These are phyloP conservation scores for Drosophila insularis DNA, from an alignment of 1,140 invertebrate species.

Conservation along the genomic window DNA sequence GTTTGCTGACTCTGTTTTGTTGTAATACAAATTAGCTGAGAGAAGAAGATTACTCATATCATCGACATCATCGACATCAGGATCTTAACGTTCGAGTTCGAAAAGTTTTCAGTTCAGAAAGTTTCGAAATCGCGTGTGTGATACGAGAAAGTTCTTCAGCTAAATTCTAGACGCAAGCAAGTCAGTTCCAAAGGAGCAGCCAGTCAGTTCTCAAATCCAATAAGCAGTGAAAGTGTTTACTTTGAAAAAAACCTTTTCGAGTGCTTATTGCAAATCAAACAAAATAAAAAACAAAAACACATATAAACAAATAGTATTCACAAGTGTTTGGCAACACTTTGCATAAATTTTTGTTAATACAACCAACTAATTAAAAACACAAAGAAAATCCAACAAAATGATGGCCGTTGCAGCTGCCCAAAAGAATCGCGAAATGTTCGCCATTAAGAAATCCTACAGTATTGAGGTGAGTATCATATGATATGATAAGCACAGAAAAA, in stretches of 20 bases:
- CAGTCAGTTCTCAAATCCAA: conserved; percentile 38
- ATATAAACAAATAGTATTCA: conserved; percentile 71
- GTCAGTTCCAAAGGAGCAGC: conserved; percentile 6
- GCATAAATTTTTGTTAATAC: conserved; percentile 71
- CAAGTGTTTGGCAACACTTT: conserved; percentile 65
- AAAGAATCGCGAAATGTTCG: conserved; percentile 96
- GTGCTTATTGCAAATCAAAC: conserved; percentile 73
- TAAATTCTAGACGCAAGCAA: conserved; percentile 76
- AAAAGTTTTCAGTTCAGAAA: conserved; percentile 34
- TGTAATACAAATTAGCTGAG: conserved; percentile 81
- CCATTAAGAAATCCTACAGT: conserved; percentile 98
- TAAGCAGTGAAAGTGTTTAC: conserved; percentile 81
- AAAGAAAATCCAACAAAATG: conserved; percentile 82
- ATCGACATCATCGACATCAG: background rate
- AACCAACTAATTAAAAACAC: conserved; percentile 36
- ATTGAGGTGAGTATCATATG: conserved; percentile 91
- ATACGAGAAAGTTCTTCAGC: conserved; percentile 58
- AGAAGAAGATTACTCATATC: conserved; percentile 42
- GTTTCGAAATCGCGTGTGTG: conserved; percentile 37
- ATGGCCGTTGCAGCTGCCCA: conserved; percentile 94
- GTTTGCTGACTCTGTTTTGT: conserved; percentile 77
- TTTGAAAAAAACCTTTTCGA: conserved; percentile 59
- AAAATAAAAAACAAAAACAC: conserved; percentile 34
- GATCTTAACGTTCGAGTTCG: conserved; percentile 39
- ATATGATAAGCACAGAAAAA: background rate